Evolutionary conservation across 1,140 invertebrate genomes (phyloP).

Genomic region (Melipona quadrifasciata): DNA sequence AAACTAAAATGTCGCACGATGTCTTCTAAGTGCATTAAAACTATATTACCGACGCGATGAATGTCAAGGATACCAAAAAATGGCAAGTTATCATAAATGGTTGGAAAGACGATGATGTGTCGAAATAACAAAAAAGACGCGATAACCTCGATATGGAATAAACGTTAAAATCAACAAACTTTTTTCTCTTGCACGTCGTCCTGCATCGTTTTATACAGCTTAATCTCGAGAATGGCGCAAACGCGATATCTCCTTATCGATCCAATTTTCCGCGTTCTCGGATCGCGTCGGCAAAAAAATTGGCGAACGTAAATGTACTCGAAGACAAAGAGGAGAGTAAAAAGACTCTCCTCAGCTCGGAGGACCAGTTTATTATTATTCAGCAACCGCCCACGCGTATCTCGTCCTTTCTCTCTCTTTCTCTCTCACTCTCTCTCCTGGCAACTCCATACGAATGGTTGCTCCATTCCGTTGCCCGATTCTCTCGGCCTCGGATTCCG

Average conservation of each 20-base stretch:
- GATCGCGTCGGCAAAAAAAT: background rate
- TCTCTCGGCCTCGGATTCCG: slow-evolving; percentile 55
- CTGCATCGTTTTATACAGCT: background rate
- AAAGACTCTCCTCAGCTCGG: slow-evolving; percentile 55
- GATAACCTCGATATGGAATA: no score
- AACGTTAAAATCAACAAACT: no score
- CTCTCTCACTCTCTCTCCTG: slow-evolving; percentile 41
- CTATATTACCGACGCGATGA: no score
- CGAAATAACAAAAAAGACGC: no score
- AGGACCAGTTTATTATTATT: slow-evolving; percentile 73
- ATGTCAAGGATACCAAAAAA: no score
- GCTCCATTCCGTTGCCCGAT: slow-evolving; percentile 41
- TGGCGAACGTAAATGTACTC: slow-evolving; percentile 33
- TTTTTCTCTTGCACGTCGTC: background rate
- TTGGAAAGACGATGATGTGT: no score
- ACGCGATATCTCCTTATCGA: background rate
- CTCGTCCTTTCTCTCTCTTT: slow-evolving; percentile 46
- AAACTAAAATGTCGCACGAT: no score
- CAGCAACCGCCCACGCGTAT: slow-evolving; percentile 72
- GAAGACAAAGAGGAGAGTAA: slow-evolving; percentile 60
- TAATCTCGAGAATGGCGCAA: background rate
- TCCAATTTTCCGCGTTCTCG: background rate
- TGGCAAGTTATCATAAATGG: no score
- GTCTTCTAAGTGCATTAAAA: no score
- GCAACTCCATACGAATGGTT: no score